Evolutionary conservation across 2,797 vertebrate genomes (phyloP).

Genomic region (Carduelis carduelis): DNA sequence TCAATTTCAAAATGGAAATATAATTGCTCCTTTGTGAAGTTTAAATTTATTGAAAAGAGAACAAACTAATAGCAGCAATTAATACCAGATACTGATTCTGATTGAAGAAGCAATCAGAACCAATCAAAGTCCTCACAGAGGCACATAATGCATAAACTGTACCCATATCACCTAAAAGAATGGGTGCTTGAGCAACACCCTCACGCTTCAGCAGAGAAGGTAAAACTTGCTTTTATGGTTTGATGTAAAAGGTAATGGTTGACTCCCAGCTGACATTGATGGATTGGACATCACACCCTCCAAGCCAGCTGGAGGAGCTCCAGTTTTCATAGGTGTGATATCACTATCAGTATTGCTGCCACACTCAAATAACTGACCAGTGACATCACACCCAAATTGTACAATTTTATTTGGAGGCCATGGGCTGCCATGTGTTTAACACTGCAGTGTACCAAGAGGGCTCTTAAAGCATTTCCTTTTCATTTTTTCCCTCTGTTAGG

Average conservation of each 20-base stretch:
- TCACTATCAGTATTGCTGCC: neutral
- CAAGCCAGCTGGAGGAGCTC: neutral
- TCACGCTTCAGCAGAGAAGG: neutral
- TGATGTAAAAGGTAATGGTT: neutral
- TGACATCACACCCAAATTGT: constrained; percentile 9
- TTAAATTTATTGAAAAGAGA: neutral
- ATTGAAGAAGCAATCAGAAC: neutral
- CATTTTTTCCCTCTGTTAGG: neutral
- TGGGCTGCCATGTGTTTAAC: neutral
- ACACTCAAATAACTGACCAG: neutral
- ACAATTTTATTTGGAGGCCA: neutral
- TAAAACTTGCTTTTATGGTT: neutral
- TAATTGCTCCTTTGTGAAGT: neutral
- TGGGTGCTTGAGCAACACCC: neutral
- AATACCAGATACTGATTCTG: neutral
- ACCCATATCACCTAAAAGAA: neutral
- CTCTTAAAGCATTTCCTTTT: constrained; percentile 33
- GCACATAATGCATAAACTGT: neutral
- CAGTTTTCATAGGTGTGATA: constrained; percentile 46
- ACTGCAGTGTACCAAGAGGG: neutral
- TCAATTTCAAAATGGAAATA: neutral
- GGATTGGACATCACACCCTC: neutral
- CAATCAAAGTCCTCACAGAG: neutral
- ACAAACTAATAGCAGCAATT: neutral
- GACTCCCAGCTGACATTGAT: neutral